Evolutionary conservation across 1,140 invertebrate species (phyloP).

Genomic region (Elymnias hypermnestra): DNA sequence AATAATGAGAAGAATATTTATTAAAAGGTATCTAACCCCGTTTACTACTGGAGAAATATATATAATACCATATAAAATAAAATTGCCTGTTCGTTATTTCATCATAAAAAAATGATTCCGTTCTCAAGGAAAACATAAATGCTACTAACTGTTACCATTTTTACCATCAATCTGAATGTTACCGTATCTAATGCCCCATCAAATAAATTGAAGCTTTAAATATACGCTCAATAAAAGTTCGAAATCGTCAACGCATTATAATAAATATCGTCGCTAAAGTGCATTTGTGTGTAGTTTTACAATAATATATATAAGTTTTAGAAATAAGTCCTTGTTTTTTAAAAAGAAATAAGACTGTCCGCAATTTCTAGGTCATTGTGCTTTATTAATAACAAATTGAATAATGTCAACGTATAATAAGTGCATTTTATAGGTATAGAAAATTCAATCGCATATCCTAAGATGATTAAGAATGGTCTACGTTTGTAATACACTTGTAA

Average conservation of each 20-base stretch:
- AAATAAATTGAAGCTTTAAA: not conserved
- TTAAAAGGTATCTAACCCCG: no score
- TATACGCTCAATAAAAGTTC: no score
- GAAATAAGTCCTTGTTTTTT: conserved; percentile 7
- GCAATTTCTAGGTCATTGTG: conserved; percentile 13
- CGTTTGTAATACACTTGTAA: conserved; percentile 27
- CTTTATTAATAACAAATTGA: conserved; percentile 1
- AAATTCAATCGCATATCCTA: conserved; percentile 24
- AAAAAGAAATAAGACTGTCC: conserved; percentile 23
- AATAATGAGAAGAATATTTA: no score
- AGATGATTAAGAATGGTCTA: conserved; percentile 19
- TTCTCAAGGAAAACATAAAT: conserved; percentile 9
- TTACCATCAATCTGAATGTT: conserved; percentile 11
- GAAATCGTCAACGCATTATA: no score
- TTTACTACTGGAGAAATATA: no score
- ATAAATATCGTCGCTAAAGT: not conserved
- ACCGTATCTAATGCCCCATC: conserved; percentile 8
- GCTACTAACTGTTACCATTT: conserved; percentile 28
- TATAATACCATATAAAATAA: no score
- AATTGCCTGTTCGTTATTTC: no score
- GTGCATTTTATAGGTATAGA: conserved; percentile 18
- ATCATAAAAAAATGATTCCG: not conserved
- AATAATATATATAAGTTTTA: conserved; percentile 3
- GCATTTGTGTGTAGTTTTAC: conserved; percentile 17
- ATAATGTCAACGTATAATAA: conserved; percentile 2